A percentile compares a stretch with the other conserved stretches of the same genome.
Evolutionary conservation across 2,113 vertebrate genomes (phyloP).

Genomic region (Alligator sinensis): DNA sequence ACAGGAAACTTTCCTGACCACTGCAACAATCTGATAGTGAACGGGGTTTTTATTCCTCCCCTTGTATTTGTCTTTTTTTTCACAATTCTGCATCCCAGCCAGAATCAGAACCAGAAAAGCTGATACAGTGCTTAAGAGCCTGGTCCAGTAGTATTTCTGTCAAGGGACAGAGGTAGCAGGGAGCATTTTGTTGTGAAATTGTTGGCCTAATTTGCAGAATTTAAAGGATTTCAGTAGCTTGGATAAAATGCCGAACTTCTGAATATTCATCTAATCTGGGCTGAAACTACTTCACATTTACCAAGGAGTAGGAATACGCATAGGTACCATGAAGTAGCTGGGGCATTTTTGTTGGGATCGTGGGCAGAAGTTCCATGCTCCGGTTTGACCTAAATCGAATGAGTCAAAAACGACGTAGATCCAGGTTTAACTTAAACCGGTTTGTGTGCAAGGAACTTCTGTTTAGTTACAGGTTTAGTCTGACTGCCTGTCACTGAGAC

Average conservation of each 20-base stretch:
- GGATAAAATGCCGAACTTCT: not conserved
- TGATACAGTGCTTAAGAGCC: not conserved
- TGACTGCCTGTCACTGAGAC: too few relatives aligned
- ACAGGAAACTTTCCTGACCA: not conserved
- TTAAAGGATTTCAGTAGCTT: not conserved
- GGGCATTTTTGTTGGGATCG: too few relatives aligned
- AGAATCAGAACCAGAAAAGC: not conserved
- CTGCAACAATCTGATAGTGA: not conserved
- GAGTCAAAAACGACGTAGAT: too few relatives aligned
- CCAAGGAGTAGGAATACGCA: too few relatives aligned
- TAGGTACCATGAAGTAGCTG: too few relatives aligned
- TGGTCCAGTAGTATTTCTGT: not conserved
- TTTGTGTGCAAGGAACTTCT: too few relatives aligned
- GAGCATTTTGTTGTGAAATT: not conserved
- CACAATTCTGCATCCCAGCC: not conserved
- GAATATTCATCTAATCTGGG: not conserved
- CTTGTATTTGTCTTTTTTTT: not conserved
- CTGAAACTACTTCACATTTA: not conserved
- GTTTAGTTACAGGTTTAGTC: too few relatives aligned
- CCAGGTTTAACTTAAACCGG: too few relatives aligned
- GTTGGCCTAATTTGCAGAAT: not conserved
- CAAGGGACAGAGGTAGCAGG: not conserved
- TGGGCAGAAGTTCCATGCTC: too few relatives aligned
- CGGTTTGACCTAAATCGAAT: too few relatives aligned
- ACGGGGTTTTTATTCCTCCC: not conserved